A percentile compares a stretch with the other conserved stretches of the same genome.
These are phyloP conservation scores for Syrista parreyssii DNA, from an alignment of 2,888 invertebrate genomes.

Conservation along the genomic window DNA sequence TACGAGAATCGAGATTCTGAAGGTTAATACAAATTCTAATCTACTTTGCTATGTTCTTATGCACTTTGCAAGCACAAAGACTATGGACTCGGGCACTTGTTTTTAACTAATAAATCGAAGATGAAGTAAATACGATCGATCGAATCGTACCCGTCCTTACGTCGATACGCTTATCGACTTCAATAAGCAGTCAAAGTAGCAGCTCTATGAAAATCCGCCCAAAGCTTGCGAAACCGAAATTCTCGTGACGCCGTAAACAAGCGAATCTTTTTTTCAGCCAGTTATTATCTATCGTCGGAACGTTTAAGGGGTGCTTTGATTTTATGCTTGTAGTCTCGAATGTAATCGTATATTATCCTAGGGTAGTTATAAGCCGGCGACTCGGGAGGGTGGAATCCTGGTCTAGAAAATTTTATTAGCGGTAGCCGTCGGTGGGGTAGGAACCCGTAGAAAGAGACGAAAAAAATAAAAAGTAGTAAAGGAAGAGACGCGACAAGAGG, in stretches of 20 bases:
- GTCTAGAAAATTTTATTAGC: conserved; percentile 7
- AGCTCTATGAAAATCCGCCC: background rate
- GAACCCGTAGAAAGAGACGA: conserved; percentile 13
- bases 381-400: background rate
- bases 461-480: background rate
- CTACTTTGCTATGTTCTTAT: too few species aligned
- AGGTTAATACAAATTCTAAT: too few species aligned
- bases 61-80: too few species aligned
- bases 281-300: background rate
- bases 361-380: background rate
- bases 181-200: background rate
- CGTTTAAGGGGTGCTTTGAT: background rate
- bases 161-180: background rate
- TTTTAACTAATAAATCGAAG: background rate
- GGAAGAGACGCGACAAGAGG: background rate
- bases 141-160: background rate
- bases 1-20: too few species aligned
- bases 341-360: background rate
- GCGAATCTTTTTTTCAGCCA: background rate
- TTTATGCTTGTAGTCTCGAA: background rate
- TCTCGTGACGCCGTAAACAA: too few species aligned
- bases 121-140: background rate
- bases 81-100: background rate
- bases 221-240: background rate
- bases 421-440: conserved; percentile 14